Conservation (phyloP, 2,113 vertebrate species). For the Vidua macroura region DNA sequence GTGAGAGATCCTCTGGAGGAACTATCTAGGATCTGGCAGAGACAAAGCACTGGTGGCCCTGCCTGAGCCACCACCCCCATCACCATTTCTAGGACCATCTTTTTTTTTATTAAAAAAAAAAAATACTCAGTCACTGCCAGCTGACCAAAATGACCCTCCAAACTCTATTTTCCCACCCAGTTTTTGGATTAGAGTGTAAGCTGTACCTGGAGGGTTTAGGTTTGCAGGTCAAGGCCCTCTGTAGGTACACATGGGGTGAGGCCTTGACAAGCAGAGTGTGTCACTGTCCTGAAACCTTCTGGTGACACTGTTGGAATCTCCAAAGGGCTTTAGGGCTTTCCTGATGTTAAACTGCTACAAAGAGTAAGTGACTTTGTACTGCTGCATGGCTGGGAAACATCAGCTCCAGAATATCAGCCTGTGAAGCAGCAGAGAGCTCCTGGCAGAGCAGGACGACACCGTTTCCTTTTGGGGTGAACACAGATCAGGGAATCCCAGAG, state of each 20-base stretch:
- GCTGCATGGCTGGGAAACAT: not conserved
- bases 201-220: not conserved
- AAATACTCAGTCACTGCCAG: not conserved
- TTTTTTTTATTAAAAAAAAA: not conserved
- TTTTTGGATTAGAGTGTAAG: not conserved
- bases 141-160: not conserved
- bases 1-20: not conserved
- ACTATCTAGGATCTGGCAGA: rapidly evolving
- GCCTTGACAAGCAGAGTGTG: rapidly evolving
- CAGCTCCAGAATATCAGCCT: rapidly evolving
- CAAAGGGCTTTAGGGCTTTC: not conserved
- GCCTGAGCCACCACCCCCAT: not conserved
- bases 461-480: not conserved
- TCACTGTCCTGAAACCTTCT: not conserved
- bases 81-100: rapidly evolving
- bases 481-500: not conserved
- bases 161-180: rapidly evolving
- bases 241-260: rapidly evolving
- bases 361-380: not conserved
- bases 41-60: not conserved
- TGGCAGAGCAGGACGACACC: rapidly evolving
- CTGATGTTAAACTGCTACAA: not conserved
- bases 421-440: not conserved
- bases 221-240: not conserved
- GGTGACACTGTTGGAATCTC: rapidly evolving